Conservation (phyloP, 92 coral and sea anemone genomes). For the Nematostella vectensis region DNA sequence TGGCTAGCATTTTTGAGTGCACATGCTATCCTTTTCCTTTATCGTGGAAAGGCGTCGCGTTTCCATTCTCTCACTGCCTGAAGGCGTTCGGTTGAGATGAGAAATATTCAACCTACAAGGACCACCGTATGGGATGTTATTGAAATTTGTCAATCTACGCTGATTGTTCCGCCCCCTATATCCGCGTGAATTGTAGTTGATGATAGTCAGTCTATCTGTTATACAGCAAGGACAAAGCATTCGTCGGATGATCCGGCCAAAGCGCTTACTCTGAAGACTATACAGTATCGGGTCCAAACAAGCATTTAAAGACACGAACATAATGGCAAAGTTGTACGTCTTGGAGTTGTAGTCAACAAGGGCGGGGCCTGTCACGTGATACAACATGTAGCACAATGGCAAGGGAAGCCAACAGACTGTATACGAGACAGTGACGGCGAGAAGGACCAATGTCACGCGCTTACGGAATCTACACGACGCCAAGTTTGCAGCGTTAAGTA, state of each 20-base stretch:
- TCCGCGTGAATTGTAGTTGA: too few relatives aligned
- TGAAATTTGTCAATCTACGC: too few relatives aligned
- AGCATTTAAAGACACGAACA: constrained; percentile 14
- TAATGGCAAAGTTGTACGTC: constrained; percentile 20
- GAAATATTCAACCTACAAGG: too few relatives aligned
- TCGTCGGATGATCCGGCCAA: constrained; percentile 5
- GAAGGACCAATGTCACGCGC: constrained; percentile 16
- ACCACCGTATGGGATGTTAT: too few relatives aligned
- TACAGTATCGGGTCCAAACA: constrained; percentile 29
- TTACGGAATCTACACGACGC: constrained; percentile 20
- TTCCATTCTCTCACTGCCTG: too few relatives aligned
- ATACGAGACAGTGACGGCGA: constrained; percentile 18
- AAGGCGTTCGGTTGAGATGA: too few relatives aligned
- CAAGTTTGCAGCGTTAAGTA: constrained; percentile 10
- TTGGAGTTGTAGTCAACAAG: constrained; percentile 14
- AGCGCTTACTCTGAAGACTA: constrained; percentile 25
- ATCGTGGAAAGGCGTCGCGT: too few relatives aligned
- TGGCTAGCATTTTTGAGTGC: too few relatives aligned
- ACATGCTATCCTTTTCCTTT: too few relatives aligned
- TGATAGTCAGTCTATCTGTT: too few relatives aligned
- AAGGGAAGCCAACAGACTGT: constrained; percentile 24
- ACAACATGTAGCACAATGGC: constrained; percentile 18
- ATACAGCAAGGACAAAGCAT: constrained; percentile 2
- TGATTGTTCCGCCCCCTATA: too few relatives aligned
- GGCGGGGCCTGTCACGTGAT: constrained; percentile 10